Percentiles rank a stretch among this genome's conserved stretches.
Conservation (phyloP, 1,140 invertebrate species). For the Drosophila quadrilineata region DNA sequence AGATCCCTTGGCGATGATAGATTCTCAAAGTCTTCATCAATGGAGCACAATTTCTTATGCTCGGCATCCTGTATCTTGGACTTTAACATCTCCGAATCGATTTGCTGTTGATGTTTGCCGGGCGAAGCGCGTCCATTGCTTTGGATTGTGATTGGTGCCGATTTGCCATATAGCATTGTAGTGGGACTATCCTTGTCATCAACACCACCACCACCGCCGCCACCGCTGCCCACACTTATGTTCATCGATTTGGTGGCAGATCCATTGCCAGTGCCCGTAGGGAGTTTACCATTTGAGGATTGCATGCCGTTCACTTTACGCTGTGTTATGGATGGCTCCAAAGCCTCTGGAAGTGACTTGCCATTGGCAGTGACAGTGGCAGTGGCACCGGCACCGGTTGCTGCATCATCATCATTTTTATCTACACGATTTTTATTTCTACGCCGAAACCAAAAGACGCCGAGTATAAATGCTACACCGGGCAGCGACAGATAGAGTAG, state of each 20-base stretch:
- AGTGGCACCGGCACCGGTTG: too few relatives aligned
- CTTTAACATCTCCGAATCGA: constrained; percentile 76
- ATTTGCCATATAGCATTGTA: constrained; percentile 72
- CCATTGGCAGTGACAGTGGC: too few relatives aligned
- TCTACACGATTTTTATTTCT: constrained; percentile 80
- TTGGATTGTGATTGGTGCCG: constrained; percentile 80
- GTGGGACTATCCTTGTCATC: constrained; percentile 65
- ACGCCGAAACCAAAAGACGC: constrained; percentile 80
- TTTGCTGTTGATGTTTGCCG: constrained; percentile 60
- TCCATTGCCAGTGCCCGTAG: constrained; percentile 5
- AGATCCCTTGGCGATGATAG: constrained; percentile 71
- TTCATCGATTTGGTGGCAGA: constrained; percentile 56
- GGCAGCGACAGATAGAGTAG: constrained; percentile 80
- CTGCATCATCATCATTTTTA: constrained; percentile 59
- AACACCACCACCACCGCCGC: constrained; percentile 7
- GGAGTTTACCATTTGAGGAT: constrained; percentile 50
- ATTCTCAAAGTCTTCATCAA: constrained; percentile 77
- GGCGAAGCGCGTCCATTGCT: constrained; percentile 67
- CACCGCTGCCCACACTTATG: constrained; percentile 33
- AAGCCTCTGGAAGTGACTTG: constrained; percentile 17
- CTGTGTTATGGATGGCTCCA: constrained; percentile 8
- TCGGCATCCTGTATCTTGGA: constrained; percentile 76
- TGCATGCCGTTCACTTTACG: constrained; percentile 50
- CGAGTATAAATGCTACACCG: constrained; percentile 80
- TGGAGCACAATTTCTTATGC: constrained; percentile 70